These are phyloP conservation scores for Hirundichthys speculiger DNA, from an alignment of 2,113 vertebrate genomes.

Conservation along the genomic window DNA sequence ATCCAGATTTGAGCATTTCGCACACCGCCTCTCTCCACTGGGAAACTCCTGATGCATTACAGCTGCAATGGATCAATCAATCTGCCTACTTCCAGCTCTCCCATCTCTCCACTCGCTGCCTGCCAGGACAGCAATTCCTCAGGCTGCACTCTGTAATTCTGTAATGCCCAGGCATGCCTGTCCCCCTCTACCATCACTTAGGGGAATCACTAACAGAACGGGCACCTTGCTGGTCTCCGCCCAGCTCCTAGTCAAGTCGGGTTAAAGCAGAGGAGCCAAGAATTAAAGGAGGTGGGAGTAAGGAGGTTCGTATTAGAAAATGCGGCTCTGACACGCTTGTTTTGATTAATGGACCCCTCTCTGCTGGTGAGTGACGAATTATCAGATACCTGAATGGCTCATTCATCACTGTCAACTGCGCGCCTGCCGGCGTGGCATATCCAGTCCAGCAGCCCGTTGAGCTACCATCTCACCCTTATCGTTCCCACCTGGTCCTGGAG, in stretches of 20 bases:
- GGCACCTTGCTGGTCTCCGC: slow-evolving; percentile 19
- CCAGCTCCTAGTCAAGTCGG: slow-evolving; percentile 30
- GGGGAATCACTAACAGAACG: slow-evolving; percentile 23
- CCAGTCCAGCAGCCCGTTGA: slow-evolving; percentile 37
- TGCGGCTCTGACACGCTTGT: slow-evolving; percentile 43
- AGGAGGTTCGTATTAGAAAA: slow-evolving; percentile 33
- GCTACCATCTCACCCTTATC: slow-evolving; percentile 56
- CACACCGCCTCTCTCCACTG: slow-evolving; percentile 50
- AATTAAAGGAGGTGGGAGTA: slow-evolving; percentile 26
- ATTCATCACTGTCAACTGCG: slow-evolving; percentile 77
- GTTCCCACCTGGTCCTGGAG: slow-evolving; percentile 59
- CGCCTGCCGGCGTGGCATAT: slow-evolving; percentile 42
- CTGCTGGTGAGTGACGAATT: slow-evolving; percentile 77
- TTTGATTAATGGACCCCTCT: slow-evolving; percentile 80
- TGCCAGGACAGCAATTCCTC: slow-evolving; percentile 55
- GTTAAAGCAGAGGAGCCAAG: slow-evolving; percentile 50
- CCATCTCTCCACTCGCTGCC: slow-evolving; percentile 45
- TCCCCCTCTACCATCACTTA: slow-evolving; percentile 39
- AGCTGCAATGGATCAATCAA: slow-evolving; percentile 72
- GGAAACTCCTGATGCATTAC: slow-evolving; percentile 72
- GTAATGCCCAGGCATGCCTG: slow-evolving; percentile 29
- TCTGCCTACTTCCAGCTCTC: slow-evolving; percentile 49
- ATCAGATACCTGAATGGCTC: slow-evolving; percentile 73
- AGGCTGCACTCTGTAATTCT: slow-evolving; percentile 16
- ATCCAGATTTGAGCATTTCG: slow-evolving; percentile 59